These are phyloP conservation scores for Phylloscopus trochiloides DNA, from an alignment of 2,113 vertebrate genomes.

Conservation along the genomic window DNA sequence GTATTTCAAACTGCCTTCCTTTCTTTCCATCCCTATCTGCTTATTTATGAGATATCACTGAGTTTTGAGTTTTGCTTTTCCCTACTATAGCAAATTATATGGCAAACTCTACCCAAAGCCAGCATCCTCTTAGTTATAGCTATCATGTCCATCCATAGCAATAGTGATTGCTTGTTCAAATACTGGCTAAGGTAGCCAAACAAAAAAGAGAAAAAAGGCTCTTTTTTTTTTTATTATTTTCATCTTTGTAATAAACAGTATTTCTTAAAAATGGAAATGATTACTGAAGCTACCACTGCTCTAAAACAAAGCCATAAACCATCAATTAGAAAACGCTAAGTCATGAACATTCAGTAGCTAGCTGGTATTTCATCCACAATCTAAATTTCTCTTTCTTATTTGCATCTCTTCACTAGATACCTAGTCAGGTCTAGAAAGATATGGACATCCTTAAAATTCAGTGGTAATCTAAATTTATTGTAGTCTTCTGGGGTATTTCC, in stretches of 20 bases:
- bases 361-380: neutral
- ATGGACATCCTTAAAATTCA: neutral
- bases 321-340: neutral
- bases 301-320: neutral
- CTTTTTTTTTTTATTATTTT: neutral
- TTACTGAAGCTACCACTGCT: neutral
- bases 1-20: neutral
- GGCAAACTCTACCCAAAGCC: neutral
- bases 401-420: neutral
- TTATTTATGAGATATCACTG: neutral
- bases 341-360: neutral
- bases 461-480: neutral
- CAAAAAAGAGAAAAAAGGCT: neutral
- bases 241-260: neutral
- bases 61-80: neutral
- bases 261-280: neutral
- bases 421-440: neutral
- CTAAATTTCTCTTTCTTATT: neutral
- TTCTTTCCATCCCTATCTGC: neutral
- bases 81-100: neutral
- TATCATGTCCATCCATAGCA: neutral
- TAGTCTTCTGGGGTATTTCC: neutral
- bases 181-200: neutral
- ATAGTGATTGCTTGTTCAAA: neutral
- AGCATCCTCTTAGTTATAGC: neutral